Percentiles rank a stretch among this genome's conserved stretches.
Conservation (phyloP, 1,140 invertebrate genomes). For the Leptinotarsa defecta region DNA sequence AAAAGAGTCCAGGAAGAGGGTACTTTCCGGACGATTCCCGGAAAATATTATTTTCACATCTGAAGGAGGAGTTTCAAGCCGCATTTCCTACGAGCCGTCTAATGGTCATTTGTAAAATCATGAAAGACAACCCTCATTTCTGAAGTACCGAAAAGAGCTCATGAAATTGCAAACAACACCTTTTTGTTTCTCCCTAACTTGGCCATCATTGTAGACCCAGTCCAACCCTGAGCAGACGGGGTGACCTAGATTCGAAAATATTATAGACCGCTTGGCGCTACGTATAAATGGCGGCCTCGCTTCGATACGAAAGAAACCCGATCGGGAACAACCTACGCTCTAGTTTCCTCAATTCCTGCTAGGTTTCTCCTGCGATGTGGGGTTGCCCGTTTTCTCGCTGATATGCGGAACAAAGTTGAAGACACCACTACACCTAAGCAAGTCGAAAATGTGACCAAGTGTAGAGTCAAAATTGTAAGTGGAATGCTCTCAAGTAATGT, state of each 20-base stretch:
- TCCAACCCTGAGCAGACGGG: slow-evolving; percentile 1
- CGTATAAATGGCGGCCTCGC: neutral
- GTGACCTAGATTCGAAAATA: slow-evolving; percentile 3
- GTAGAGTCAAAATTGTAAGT: neutral
- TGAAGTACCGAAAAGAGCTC: too few species aligned
- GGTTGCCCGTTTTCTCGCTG: neutral
- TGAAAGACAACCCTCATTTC: too few species aligned
- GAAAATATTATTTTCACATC: too few species aligned
- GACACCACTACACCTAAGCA: neutral
- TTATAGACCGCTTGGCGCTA: slow-evolving; percentile 7
- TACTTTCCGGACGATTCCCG: too few species aligned
- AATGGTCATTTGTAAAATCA: too few species aligned
- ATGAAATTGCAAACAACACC: too few species aligned
- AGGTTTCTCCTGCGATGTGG: neutral
- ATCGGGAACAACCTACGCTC: neutral
- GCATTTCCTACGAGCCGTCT: too few species aligned
- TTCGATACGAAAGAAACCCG: neutral
- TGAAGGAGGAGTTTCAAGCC: too few species aligned
- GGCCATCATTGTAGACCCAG: neutral
- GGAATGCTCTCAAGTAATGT: neutral
- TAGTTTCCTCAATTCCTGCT: neutral
- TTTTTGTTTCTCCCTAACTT: too few species aligned
- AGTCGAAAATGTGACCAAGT: slow-evolving; percentile 2
- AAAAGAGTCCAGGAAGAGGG: too few species aligned
- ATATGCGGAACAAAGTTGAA: neutral